phyloP scores from a whole-genome alignment of 2,797 vertebrate genomes.

The Borostomias antarcticus region DNA sequence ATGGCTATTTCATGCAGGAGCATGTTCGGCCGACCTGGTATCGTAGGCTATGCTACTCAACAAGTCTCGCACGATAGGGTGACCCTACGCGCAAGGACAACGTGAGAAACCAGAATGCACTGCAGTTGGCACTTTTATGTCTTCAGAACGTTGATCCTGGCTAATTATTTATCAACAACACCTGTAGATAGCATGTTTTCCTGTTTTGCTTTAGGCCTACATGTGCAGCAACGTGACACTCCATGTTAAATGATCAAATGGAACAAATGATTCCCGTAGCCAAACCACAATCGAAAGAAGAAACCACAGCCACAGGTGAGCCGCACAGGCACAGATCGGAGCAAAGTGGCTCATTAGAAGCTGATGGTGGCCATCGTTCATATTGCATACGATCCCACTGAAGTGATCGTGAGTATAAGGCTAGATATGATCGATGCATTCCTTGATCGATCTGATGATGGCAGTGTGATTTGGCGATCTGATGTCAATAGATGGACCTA shows the following conservation, averaged over 20 bases:
- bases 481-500: too few species aligned
- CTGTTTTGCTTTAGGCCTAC: slow-evolving; percentile 1
- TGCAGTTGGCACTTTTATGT: slow-evolving; percentile 9
- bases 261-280: too few species aligned
- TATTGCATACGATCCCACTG: not conserved
- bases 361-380: not conserved
- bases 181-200: slow-evolving; percentile 20
- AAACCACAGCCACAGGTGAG: not conserved
- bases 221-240: slow-evolving; percentile 5
- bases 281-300: not conserved
- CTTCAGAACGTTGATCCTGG: not conserved
- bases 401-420: not conserved
- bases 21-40: too few species aligned
- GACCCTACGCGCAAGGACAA: not conserved
- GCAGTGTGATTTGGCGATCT: too few species aligned
- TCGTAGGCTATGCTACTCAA: too few species aligned
- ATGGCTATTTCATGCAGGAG: too few species aligned
- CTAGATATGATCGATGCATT: too few species aligned
- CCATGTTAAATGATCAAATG: slow-evolving; percentile 1
- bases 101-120: not conserved
- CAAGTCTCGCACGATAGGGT: too few species aligned
- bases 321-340: not conserved
- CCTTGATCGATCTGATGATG: too few species aligned
- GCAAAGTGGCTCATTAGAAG: not conserved
- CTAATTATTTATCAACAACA: slow-evolving; percentile 57